Evolutionary conservation across 2,888 invertebrate genomes (phyloP).

Genomic region (Oscheius sp.): DNA sequence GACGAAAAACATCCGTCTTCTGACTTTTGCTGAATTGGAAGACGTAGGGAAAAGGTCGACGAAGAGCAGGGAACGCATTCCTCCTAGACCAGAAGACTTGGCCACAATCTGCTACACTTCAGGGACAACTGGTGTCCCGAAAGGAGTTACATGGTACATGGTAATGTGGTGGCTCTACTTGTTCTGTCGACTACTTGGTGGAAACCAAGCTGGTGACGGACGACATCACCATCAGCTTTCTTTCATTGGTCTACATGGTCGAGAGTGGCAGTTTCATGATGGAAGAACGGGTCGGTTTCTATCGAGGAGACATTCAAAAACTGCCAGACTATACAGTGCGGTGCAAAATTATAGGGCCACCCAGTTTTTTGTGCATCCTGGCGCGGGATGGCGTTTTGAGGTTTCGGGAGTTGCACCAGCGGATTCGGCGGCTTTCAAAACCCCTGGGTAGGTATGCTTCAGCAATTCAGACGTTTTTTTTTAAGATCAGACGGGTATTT

Average conservation of each 20-base stretch:
- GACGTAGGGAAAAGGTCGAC: conserved; percentile 47
- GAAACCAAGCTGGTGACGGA: conserved; percentile 50
- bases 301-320: conserved; percentile 87
- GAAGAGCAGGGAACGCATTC: conserved; percentile 40
- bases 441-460: too few relatives aligned
- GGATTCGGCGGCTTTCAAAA: too few relatives aligned
- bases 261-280: conserved; percentile 68
- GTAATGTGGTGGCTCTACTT: conserved; percentile 78
- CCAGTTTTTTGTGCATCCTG: too few relatives aligned
- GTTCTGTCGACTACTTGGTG: conserved; percentile 68
- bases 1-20: conserved; percentile 58
- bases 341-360: too few relatives aligned
- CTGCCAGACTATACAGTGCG: conserved; percentile 84
- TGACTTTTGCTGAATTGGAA: conserved; percentile 65
- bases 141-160: conserved; percentile 93
- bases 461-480: too few relatives aligned
- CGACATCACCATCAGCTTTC: conserved; percentile 83
- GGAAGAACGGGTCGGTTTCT: conserved; percentile 71
- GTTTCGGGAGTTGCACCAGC: too few relatives aligned
- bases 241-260: conserved; percentile 93
- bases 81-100: conserved; percentile 81
- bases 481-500: too few relatives aligned
- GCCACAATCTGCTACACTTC: conserved; percentile 97
- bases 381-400: too few relatives aligned
- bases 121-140: conserved; percentile 78